Base-by-base conservation (phyloP, 2,113 vertebrate genomes). In the Pelusios castaneus region DNA sequence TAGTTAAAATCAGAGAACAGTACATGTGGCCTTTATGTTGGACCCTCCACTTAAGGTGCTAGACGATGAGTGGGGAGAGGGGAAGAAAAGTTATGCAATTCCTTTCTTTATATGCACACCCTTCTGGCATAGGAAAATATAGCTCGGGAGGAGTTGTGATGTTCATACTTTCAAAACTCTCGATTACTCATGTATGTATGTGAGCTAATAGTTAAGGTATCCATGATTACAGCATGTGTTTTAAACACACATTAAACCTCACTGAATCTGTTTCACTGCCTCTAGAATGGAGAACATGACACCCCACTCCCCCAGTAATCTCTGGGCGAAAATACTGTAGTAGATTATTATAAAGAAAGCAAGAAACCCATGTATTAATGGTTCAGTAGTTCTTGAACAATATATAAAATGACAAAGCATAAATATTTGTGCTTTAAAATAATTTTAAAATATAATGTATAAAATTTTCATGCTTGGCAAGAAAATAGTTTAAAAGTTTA, bases 401-500 rank as follows among this genome's bases (percentile, higher is more conserved):
- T 45, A 29, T 49, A 45, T 12, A 77, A 43, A 77, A 91, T 54
- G 21, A 45, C 52, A 49, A 25, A 7, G 47, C 27, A 21, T 38
- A 84, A 89, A 78, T 84, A 58, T 56, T 76, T 45, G 60, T 27
- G 14, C 51, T 77, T 60, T 60, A 81, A 10, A 49, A 75, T 81
- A 80, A 70, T 21, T 70, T 70, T 38, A 38, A 19, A 70, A 70
- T 70, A 38, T n/a, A n/a, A n/a, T n/a, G n/a, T 63, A 67, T 38
- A 67, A 67, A 38, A 67, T 5, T 38, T 22, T 22, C 9, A 22
- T 70, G 14, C 19, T 70, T 22, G 17, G 63, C n/a, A 70, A 70
- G 38, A 70, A n/a, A 38, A 38, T 52, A 38, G n/a, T 22, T 70
- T 77, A 60, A 85, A 86, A 54, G 19, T 77, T 95, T 95, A 96